Evolutionary conservation across 2,888 invertebrate genomes (phyloP), one percentile per base, ranked within the genome.

Genomic region (Coelinius sp.): DNA sequence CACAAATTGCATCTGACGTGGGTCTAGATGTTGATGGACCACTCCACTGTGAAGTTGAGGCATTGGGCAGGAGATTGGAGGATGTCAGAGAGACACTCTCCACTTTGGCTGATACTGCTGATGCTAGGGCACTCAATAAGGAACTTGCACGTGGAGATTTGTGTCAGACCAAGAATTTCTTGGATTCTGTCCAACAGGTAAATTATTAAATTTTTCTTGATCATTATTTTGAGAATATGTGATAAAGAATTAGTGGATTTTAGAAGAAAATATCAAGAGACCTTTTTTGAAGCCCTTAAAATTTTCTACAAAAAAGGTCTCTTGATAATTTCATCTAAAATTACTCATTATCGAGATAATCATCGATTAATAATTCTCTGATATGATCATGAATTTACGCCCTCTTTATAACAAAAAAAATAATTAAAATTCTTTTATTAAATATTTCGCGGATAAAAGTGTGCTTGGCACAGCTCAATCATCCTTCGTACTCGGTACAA

Each of bases 161-260:
- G 67, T 89, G 88, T 70, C 90, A 90, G 78, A 90, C 92, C 62
- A 91, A 90, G 82, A 87, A 86, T 71, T 92, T 92, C 88, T 90
- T 95, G 78, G 92, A 92, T 81, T 92, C 93, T 78, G 93, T 95
- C 85, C 92, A 93, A 90, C 92, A 94, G 92, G 95, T 94, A 84
- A 86, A 89, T 78, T 24, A 31, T 31, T n/a, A n/a, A 31, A 31
- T 31, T 5, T 5, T 31, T 7, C 5, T 31, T 31, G 31, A 31
- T 31, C 31, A 31, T 5, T 7, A 31, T 31, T n/a, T n/a, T 5
- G 7, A 31, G 7, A 31, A 31, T 7, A 5, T 31, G 3, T 7
- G 7, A 31, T 31, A 31, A 7, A 31, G 3, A 31, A 31, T 5
- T 31, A 31, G 7, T 31, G 3, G 3, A 35, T 35, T 35, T 10